Evolutionary conservation across 2,113 vertebrate genomes (phyloP).

Genomic region (Heterotilapia buettikoferi): DNA sequence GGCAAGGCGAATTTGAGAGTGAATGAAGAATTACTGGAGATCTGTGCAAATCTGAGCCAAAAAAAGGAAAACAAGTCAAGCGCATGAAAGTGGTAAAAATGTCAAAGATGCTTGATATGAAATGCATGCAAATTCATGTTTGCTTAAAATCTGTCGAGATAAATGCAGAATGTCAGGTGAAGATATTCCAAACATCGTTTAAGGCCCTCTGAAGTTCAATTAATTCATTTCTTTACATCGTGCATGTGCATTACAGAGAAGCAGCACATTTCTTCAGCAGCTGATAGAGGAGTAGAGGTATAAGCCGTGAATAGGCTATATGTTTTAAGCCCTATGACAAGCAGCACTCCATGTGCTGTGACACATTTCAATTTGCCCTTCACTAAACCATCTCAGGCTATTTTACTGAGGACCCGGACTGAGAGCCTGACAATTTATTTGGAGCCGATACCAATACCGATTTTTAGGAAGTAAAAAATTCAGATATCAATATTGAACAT

Average conservation of each 20-base stretch:
- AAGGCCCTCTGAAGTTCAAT: not conserved
- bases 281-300: not conserved
- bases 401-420: not conserved
- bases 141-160: constrained; percentile 19
- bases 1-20: constrained; percentile 4
- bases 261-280: not conserved
- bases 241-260: not conserved
- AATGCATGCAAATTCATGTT: constrained; percentile 2
- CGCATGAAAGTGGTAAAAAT: constrained; percentile 1
- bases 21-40: constrained; percentile 14
- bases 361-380: constrained; percentile 7
- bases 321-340: constrained; percentile 16
- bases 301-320: constrained; percentile 1
- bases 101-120: constrained; percentile 11
- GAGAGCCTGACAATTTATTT: not conserved
- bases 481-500: not conserved
- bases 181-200: constrained; percentile 15
- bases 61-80: not conserved
- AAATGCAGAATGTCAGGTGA: not conserved
- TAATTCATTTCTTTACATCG: not conserved
- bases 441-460: fast-evolving
- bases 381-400: not conserved
- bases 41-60: not conserved
- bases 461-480: not conserved
- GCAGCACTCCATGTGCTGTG: not conserved